A percentile compares a stretch with the other conserved stretches of the same genome.
Conservation (phyloP, 2,797 vertebrate genomes). For the Schizopygopsis pylzovi region DNA sequence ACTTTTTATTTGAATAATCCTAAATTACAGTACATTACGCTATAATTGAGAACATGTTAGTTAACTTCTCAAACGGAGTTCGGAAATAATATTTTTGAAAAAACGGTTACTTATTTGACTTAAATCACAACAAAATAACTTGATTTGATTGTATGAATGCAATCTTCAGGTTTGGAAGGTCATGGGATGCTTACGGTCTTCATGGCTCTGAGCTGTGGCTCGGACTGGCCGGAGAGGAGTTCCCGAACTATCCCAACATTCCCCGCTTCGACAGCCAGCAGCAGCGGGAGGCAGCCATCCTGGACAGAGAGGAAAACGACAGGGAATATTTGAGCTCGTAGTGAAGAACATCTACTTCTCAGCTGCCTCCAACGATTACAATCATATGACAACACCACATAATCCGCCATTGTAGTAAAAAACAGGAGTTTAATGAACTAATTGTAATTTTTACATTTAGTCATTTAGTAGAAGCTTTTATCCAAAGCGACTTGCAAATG, state of each 20-base stretch:
- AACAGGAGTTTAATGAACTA: neutral
- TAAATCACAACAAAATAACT: neutral
- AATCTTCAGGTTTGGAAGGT: neutral
- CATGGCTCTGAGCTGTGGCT: constrained; percentile 64
- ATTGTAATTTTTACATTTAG: neutral
- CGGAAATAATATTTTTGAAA: neutral
- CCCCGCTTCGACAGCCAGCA: constrained; percentile 66
- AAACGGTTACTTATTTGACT: neutral
- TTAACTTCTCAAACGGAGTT: neutral
- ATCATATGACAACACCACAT: neutral
- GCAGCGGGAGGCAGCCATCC: constrained; percentile 69
- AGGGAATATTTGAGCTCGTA: constrained; percentile 11
- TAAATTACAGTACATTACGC: constrained; percentile 10
- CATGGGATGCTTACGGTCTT: constrained; percentile 60
- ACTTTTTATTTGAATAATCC: constrained; percentile 5
- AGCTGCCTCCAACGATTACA: neutral
- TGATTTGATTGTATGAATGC: neutral
- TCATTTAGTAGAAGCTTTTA: too few species aligned
- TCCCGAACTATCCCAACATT: constrained; percentile 70
- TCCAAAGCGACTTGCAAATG: too few species aligned
- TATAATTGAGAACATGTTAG: constrained; percentile 12
- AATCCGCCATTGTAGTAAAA: neutral
- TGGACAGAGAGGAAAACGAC: constrained; percentile 35
- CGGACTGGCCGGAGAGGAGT: constrained; percentile 64
- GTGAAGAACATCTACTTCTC: neutral